A percentile compares a stretch with the other conserved stretches of the same genome.
These are phyloP conservation scores for western clawed frog (Xenopus tropicalis) DNA, from an alignment of 2,113 vertebrate genomes.

Conservation along the genomic window UCB_Xtro_10.0 CM004448.2:38134001-38134500, in stretches of 20 bases:
- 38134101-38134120: no score
- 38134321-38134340: constrained; percentile 11
- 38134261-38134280: no score
- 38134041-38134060: no score
- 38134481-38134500: constrained; percentile 42
- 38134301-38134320: background rate
- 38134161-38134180: constrained; percentile 43
- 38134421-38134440: constrained; percentile 39
- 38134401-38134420: constrained; percentile 35
- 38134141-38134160: constrained; percentile 28
- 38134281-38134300: no score
- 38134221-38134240: no score
- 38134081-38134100: no score
- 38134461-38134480: constrained; percentile 37
- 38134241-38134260: no score
- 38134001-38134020: no score
- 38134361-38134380: constrained; percentile 37
- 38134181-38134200: no score
- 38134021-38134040: no score
- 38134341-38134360: constrained; percentile 22
- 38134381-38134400: constrained; percentile 39
- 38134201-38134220: no score
- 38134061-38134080: no score
- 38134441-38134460: constrained; percentile 33
- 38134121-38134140: background rate